These are phyloP conservation scores for Eidolon dupreanum DNA, from an alignment of 2,797 vertebrate genomes.

Conservation along the genomic window DNA sequence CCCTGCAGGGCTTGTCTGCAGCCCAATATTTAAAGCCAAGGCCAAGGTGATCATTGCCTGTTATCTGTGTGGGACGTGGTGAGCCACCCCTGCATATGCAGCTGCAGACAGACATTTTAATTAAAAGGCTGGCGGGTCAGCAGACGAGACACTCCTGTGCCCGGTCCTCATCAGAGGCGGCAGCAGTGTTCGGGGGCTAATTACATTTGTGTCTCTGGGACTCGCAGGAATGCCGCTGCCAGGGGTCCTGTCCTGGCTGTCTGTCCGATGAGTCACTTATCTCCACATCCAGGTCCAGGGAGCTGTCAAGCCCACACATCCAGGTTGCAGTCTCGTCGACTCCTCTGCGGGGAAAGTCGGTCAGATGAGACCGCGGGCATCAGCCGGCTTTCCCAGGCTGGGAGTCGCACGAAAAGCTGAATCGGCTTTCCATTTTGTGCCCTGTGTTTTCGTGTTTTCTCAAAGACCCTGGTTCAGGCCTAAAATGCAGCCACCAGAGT, in stretches of 20 bases:
- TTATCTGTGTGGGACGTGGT: not conserved
- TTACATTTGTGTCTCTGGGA: not conserved
- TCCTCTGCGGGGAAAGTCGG: not conserved
- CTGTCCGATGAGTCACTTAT: not conserved
- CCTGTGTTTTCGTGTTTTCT: not conserved
- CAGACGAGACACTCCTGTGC: not conserved
- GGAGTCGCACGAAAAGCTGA: not conserved
- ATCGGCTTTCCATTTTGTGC: not conserved
- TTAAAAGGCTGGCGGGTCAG: slow-evolving; percentile 50
- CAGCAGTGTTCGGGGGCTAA: not conserved
- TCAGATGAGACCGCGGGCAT: not conserved
- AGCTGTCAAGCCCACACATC: not conserved
- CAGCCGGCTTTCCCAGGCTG: rapidly evolving
- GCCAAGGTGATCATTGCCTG: not conserved
- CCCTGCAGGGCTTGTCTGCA: not conserved
- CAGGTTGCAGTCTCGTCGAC: not conserved
- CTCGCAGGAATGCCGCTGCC: not conserved
- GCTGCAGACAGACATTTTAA: slow-evolving; percentile 31
- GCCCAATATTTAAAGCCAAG: not conserved
- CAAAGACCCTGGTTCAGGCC: not conserved
- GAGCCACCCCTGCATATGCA: not conserved
- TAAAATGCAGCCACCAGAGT: not conserved
- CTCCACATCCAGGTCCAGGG: not conserved
- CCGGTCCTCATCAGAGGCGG: not conserved
- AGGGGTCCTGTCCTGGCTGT: not conserved